Conservation (phyloP, 2,888 invertebrate species). For the Drosophila histrio region DNA sequence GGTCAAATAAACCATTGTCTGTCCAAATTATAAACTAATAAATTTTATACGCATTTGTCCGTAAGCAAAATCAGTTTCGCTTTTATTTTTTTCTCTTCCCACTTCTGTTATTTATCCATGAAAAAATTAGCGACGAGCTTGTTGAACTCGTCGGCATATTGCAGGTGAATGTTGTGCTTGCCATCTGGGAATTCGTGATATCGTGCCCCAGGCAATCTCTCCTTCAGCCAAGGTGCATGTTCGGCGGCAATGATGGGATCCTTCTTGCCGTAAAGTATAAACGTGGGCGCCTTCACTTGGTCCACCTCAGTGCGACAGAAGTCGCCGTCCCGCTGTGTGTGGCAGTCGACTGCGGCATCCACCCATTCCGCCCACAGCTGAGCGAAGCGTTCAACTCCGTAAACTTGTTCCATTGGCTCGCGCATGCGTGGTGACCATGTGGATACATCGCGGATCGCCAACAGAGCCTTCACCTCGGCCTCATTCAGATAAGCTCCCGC, state of each 20-base stretch:
- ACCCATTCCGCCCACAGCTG: slow-evolving; percentile 90
- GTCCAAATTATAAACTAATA: slow-evolving; percentile 50
- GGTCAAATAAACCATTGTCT: slow-evolving; percentile 40
- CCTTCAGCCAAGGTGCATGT: slow-evolving; percentile 89
- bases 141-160: slow-evolving; percentile 92
- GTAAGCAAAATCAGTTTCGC: slow-evolving; percentile 14
- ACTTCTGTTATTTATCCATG: slow-evolving; percentile 20
- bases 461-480: slow-evolving; percentile 87
- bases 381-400: slow-evolving; percentile 89
- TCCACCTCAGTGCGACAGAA: slow-evolving; percentile 88
- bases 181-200: slow-evolving; percentile 91
- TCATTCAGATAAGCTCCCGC: slow-evolving; percentile 90
- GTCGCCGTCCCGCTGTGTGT: slow-evolving; percentile 87
- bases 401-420: slow-evolving; percentile 89
- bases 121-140: slow-evolving; percentile 88
- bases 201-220: slow-evolving; percentile 84
- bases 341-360: slow-evolving; percentile 87
- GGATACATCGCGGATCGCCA: slow-evolving; percentile 89
- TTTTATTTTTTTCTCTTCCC: background rate
- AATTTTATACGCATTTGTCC: slow-evolving; percentile 43
- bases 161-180: slow-evolving; percentile 93
- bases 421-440: slow-evolving; percentile 92
- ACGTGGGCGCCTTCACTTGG: slow-evolving; percentile 89
- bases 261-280: slow-evolving; percentile 93
- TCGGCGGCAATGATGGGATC: slow-evolving; percentile 91